Evolutionary conservation across 1,140 invertebrate genomes (phyloP), one percentile per base, ranked within the genome.

Genomic region (Plectrocnemia conspersa): DNA sequence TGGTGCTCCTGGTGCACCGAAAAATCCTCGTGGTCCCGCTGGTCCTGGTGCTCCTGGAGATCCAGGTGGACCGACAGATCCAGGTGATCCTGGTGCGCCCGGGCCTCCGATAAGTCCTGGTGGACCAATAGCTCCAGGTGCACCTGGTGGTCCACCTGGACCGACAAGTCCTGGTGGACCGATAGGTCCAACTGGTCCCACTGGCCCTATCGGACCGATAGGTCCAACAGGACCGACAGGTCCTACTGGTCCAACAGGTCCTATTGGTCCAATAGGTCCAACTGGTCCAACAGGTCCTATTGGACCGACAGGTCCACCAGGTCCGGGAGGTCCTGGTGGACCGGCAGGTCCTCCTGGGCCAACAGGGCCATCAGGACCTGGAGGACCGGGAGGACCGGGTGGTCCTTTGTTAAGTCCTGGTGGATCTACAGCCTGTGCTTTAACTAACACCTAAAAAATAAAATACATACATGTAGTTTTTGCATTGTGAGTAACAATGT

Each of bases 161-260:
- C 44, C 33, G 1, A 11, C 21, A 6, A 47, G 54, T 5, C 27
- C 29, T 2, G 35, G 9, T 23, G 52, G 40, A 1, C 47, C 48
- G 11, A 27, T 27, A 5, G 49, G 49, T 21, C 49, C 49, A 19
- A 32, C 11, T 16, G 27, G 27, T 7, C 27, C 27, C n/a, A n/a
- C 27, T 15, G 82, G 83, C 16, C 71, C 75, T 29, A 59, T 73
- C 44, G 82, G 82, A 50, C 67, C 74, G n/a, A 7, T n/a, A 32
- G 49, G 49, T 32, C 21, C 23, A 32, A 42, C 42, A 5, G 47
- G 47, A 1, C 40, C 40, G 4, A 38, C 11, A 6, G 40, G 40
- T 19, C 40, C 40, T 6, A 23, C 9, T 9, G 40, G 40, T 23
- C 15, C 21, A 7, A 19, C 22, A 5, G 21, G 21, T 21, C n/a